Evolutionary conservation across 2,888 invertebrate species (phyloP).

Genomic region (Hydroisotoma schaefferi): DNA sequence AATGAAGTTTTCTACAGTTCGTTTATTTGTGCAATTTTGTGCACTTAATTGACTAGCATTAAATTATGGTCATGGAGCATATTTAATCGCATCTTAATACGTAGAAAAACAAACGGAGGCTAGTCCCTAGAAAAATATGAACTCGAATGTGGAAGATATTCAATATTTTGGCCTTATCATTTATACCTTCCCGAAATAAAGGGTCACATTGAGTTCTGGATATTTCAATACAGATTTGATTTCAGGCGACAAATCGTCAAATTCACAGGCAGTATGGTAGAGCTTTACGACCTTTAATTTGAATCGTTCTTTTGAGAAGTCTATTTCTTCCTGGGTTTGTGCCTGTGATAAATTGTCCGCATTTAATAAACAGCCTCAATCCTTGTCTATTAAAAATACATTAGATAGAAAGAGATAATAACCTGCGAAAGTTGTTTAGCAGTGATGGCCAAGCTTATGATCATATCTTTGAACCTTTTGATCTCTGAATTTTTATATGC

Average conservation of each 20-base stretch:
- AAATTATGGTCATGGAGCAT: no score
- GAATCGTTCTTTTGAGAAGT: slow-evolving; percentile 37
- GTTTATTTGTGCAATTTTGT: no score
- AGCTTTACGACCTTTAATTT: slow-evolving; percentile 37
- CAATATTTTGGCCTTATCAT: no score
- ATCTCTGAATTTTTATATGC: slow-evolving; percentile 11
- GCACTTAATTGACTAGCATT: no score
- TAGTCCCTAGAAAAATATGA: no score
- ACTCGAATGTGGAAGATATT: no score
- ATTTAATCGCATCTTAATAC: no score
- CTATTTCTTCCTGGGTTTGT: slow-evolving; percentile 27
- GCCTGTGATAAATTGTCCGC: slow-evolving; percentile 28
- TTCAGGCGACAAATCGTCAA: slow-evolving; percentile 25
- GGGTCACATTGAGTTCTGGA: slow-evolving; percentile 13
- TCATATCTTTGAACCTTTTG: slow-evolving; percentile 22
- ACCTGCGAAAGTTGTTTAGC: slow-evolving; percentile 43
- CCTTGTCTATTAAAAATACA: no score
- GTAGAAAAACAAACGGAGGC: no score
- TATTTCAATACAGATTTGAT: slow-evolving; percentile 25
- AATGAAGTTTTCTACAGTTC: no score
- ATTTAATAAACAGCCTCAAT: not conserved
- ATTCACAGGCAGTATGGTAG: slow-evolving; percentile 42
- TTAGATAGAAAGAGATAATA: no score
- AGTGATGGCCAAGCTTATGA: slow-evolving; percentile 41
- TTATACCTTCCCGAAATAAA: no score